Conservation (phyloP, 92 coral and sea anemone genomes). For the Porites cylindrica region DNA sequence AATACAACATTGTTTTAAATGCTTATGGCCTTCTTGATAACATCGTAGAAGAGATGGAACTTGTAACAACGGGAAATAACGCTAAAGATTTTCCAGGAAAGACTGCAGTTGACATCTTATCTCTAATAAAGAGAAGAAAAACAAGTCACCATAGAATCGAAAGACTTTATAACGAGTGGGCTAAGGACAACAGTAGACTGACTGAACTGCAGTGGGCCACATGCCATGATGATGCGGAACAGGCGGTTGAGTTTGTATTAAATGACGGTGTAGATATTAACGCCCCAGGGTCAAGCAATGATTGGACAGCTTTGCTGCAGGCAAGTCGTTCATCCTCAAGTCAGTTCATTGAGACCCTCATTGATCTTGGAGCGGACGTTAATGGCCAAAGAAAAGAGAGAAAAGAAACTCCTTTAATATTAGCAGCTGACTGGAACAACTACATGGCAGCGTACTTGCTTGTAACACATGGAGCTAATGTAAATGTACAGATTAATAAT, state of each 20-base stretch:
- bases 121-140: background rate
- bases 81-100: background rate
- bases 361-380: too few relatives aligned
- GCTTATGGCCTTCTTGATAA: background rate
- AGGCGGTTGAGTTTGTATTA: background rate
- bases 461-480: too few relatives aligned
- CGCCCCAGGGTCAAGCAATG: background rate
- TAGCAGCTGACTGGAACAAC: too few relatives aligned
- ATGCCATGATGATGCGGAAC: background rate
- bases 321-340: too few relatives aligned
- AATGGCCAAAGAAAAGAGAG: too few relatives aligned
- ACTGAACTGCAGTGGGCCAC: background rate
- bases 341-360: too few relatives aligned
- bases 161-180: background rate
- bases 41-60: background rate
- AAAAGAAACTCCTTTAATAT: too few relatives aligned
- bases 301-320: too few relatives aligned
- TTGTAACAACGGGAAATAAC: background rate
- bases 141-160: background rate
- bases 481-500: too few relatives aligned
- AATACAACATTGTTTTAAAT: background rate
- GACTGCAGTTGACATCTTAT: slow-evolving; percentile 5
- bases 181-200: background rate
- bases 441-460: too few relatives aligned
- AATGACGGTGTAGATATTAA: background rate